Evolutionary conservation across 2,888 invertebrate genomes (phyloP).

Genomic region (Agrotis exclamationis): DNA sequence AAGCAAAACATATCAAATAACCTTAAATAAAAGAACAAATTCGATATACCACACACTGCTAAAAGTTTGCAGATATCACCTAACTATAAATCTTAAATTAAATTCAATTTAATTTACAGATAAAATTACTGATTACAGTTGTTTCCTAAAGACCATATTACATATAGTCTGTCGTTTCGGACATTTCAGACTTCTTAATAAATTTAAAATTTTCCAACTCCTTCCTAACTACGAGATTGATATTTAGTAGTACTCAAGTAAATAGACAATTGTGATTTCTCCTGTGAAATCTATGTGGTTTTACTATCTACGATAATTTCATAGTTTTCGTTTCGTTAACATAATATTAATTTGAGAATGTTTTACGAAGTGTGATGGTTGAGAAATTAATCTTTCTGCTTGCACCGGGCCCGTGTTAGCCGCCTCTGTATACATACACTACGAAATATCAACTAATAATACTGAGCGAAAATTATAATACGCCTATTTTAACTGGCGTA

Average conservation of each 20-base stretch:
- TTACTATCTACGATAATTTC: constrained; percentile 73
- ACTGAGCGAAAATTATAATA: constrained; percentile 88
- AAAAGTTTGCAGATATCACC: constrained; percentile 81
- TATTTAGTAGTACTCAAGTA: constrained; percentile 81
- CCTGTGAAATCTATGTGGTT: constrained; percentile 82
- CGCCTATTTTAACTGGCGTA: constrained; percentile 80
- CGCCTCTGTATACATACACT: constrained; percentile 74
- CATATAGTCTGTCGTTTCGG: constrained; percentile 83
- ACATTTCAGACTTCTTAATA: constrained; percentile 86
- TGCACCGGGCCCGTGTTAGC: constrained; percentile 84
- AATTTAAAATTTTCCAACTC: constrained; percentile 83
- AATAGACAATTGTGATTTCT: constrained; percentile 85
- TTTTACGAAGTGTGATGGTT: constrained; percentile 69
- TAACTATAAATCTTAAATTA: constrained; percentile 87
- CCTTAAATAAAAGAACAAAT: constrained; percentile 77
- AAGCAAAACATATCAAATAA: constrained; percentile 76
- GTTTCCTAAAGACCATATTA: constrained; percentile 85
- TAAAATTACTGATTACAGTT: constrained; percentile 84
- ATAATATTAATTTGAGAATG: constrained; percentile 56
- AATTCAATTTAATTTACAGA: constrained; percentile 85
- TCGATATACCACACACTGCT: constrained; percentile 77
- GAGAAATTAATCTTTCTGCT: constrained; percentile 68
- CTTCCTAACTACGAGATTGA: constrained; percentile 87
- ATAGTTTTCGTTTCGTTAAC: constrained; percentile 57
- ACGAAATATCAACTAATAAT: constrained; percentile 84